Conservation (phyloP, 2,888 invertebrate species). For the Carcina quercana region DNA sequence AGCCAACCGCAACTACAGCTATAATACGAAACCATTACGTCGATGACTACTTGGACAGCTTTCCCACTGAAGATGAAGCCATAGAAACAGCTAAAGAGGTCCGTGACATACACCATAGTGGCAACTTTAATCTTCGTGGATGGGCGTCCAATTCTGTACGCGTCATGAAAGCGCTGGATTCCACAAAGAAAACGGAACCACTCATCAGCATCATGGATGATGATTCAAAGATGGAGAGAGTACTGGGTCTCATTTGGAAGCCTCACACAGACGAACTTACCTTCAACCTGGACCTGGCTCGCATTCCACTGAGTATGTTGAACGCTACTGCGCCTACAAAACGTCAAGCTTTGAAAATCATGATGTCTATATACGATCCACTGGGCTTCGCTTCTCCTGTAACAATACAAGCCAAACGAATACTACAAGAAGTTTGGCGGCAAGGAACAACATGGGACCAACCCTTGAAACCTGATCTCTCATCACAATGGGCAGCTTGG, state of each 20-base stretch:
- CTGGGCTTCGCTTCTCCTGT: background rate
- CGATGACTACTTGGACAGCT: conserved; percentile 14
- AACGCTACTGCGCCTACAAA: background rate
- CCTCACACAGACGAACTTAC: conserved; percentile 2
- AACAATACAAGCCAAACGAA: background rate
- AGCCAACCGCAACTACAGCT: conserved; percentile 10
- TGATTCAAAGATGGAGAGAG: background rate
- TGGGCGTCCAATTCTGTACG: conserved; percentile 9
- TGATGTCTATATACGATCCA: background rate
- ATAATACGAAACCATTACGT: conserved; percentile 10
- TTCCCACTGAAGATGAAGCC: conserved; percentile 1
- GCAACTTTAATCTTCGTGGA: conserved; percentile 14
- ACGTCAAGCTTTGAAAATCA: background rate
- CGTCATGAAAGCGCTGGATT: conserved; percentile 4
- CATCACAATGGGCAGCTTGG: background rate
- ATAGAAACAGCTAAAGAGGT: conserved; percentile 5
- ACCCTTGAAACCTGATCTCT: background rate
- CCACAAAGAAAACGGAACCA: conserved; percentile 3
- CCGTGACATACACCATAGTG: conserved; percentile 7
- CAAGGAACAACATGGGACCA: background rate
- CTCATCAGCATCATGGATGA: conserved; percentile 6
- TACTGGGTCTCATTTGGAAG: conserved; percentile 16
- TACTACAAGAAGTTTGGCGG: background rate
- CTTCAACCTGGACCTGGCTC: background rate
- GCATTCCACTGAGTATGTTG: background rate